Base-by-base conservation (phyloP, 2,888 invertebrate genomes). In the Adelphocoris suturalis region DNA sequence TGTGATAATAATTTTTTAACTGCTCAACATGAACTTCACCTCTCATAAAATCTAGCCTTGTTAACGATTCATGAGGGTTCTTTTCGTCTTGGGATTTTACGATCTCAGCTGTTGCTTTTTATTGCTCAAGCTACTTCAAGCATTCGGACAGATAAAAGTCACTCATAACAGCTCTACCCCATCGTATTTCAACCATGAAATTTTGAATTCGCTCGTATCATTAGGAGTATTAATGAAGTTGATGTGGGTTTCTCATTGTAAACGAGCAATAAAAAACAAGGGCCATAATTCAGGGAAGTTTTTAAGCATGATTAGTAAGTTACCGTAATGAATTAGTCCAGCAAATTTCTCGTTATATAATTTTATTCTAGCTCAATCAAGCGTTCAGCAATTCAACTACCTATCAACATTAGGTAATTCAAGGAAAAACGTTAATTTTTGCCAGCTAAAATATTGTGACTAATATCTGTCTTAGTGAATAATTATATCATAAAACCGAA, bases 31-130 rank as follows among this genome's bases (percentile, higher is more conserved):
- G 82, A 82, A 82, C 82, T 82, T 19, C 37, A 85, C 85, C 57
- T 85, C 57, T 19, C 85, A 57, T 85, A 85, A 85, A 85, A 85
- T 85, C 85, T 37, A 61, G 57, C 61, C 85, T 85, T 27, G 85
- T 85, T 85, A 85, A 85, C 85, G 37, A 85, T 85, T 85, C 85
- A 85, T 85, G 85, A 37, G 28, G 55, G 82, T 82, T 82, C 82
- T 82, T 82, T 57, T 57, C 85, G 37, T 57, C 57, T 57, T 57
- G n/a, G 85, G 85, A 85, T 85, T 85, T 85, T 85, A 85, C 85
- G 85, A 85, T 23, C 57, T 85, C 85, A 85, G 85, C 85, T 85
- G 85, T 85, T 85, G 85, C 85, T 85, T 57, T 55, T 85, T 37
- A 37, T 55, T 37, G 37, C 55, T 28, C 28, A 7, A 16, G 85